Evolutionary conservation across 2,113 vertebrate species (phyloP).

Genomic region (Pterophyllum scalare): DNA sequence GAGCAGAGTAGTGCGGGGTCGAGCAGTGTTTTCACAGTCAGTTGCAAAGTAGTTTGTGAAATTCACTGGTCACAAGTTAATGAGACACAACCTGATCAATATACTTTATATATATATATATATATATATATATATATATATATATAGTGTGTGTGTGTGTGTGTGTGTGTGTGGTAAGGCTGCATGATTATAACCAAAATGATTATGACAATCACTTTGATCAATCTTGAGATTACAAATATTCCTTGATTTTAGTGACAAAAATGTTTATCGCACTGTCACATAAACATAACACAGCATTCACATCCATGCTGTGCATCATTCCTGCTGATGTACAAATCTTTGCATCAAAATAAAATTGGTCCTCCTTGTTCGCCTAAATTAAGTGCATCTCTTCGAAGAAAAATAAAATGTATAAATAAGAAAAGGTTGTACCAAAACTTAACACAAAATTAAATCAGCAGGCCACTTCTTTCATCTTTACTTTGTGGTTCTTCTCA

Average conservation of each 20-base stretch:
- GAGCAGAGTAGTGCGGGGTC: neutral
- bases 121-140: too few relatives aligned
- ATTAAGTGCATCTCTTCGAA: too few relatives aligned
- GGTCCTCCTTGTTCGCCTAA: too few relatives aligned
- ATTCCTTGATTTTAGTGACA: neutral
- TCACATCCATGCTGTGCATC: neutral
- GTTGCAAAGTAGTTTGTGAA: constrained; percentile 2
- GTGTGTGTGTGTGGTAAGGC: neutral
- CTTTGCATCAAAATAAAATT: too few relatives aligned
- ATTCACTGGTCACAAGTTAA: neutral
- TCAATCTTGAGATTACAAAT: neutral
- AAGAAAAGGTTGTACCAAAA: too few relatives aligned
- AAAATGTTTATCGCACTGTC: neutral
- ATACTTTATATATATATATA: neutral
- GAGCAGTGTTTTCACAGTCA: neutral
- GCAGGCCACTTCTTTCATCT: too few relatives aligned
- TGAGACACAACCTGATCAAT: neutral
- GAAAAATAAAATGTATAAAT: too few relatives aligned
- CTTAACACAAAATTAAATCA: too few relatives aligned
- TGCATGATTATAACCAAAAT: neutral
- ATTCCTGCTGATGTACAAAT: too few relatives aligned
- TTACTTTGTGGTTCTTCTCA: too few relatives aligned
- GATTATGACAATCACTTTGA: neutral
- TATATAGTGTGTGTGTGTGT: neutral
- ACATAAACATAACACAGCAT: neutral